Evolutionary conservation across 2,113 vertebrate species (phyloP), one percentile per base, ranked within the genome.

Genomic region (Phocoena sinus): DNA sequence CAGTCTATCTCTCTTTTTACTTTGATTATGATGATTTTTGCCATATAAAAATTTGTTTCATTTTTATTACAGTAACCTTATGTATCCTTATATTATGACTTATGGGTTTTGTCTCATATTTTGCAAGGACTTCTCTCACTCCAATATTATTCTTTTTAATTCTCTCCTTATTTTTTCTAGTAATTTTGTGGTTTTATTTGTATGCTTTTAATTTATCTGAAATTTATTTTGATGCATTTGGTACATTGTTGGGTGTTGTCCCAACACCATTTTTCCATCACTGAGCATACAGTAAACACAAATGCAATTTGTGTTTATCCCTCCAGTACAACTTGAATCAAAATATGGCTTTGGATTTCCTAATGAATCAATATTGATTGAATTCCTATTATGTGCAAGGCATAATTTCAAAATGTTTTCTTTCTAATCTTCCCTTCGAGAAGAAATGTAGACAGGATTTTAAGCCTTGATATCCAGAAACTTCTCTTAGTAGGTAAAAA

Each of bases 261-360:
- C 28, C 28, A 93, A 74, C 2, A 95, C 47, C 31, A 47, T 63
- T 79, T 83, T 56, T 85, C 36, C 62, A 21, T 94, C 41, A 58
- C 10, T 89, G 13, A 89, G 47, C 4, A 80, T 53, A 58, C n/a
- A 80, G 15, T 80, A 80, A 58, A 58, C 12, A 56, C 33, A 83
- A 73, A 79, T 86, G 21, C 4, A 60, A 68, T 90, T 97, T 92
- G 17, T 97, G 21, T 92, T 94, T 92, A 82, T 95, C 80, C 58
- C 21, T 89, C n/a, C 25, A 92, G 13, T 77, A 83, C 44, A 96
- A 79, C 14, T 95, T 95, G n/a, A 82, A 82, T 67, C 83, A 95
- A 97, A 95, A 84, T 90, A 92, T 70, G 88, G 44, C 70, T 97
- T 92, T 95, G 65, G 84, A 81, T 92, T 90, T 62, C 63, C 25